Percentiles rank a stretch among this genome's conserved stretches.
These are phyloP conservation scores for Isurus oxyrinchus DNA, from an alignment of 2,113 vertebrate species.

Conservation along the genomic window DNA sequence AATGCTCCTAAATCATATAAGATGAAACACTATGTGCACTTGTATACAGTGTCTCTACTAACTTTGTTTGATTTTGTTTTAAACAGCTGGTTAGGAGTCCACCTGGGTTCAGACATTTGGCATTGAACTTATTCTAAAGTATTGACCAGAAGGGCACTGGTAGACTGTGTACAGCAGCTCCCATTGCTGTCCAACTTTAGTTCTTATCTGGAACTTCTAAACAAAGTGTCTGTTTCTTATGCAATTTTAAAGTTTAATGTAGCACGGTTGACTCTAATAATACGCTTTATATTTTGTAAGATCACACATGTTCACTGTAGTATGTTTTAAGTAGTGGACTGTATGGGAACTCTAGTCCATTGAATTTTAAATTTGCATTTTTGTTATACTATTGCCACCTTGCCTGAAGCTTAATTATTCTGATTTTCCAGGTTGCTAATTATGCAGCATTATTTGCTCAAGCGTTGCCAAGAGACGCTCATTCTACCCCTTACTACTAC, in stretches of 20 bases:
- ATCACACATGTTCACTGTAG: not conserved
- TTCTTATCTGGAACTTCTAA: not conserved
- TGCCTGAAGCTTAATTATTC: not conserved
- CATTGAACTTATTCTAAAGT: not conserved
- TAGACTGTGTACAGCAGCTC: not conserved
- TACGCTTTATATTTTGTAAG: not conserved
- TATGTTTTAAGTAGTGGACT: not conserved
- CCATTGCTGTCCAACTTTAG: not conserved
- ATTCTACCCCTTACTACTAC: constrained; percentile 91
- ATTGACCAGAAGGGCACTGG: not conserved
- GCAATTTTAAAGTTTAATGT: not conserved
- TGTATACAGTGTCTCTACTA: not conserved
- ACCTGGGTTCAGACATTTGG: not conserved
- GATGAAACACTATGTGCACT: no score
- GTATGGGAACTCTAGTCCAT: not conserved
- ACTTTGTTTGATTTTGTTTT: not conserved
- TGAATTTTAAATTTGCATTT: not conserved
- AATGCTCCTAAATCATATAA: not conserved
- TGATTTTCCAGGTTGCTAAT: constrained; percentile 66
- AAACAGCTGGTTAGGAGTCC: not conserved
- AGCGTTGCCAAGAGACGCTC: constrained; percentile 82
- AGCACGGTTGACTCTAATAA: not conserved
- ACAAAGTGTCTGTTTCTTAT: not conserved
- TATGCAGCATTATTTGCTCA: constrained; percentile 83
- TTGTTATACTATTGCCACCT: not conserved